Percentiles rank a stretch among this genome's conserved stretches.
phyloP scores from a whole-genome alignment of 1,140 invertebrate genomes.

The Mizuhopecten yessoensis region DNA sequence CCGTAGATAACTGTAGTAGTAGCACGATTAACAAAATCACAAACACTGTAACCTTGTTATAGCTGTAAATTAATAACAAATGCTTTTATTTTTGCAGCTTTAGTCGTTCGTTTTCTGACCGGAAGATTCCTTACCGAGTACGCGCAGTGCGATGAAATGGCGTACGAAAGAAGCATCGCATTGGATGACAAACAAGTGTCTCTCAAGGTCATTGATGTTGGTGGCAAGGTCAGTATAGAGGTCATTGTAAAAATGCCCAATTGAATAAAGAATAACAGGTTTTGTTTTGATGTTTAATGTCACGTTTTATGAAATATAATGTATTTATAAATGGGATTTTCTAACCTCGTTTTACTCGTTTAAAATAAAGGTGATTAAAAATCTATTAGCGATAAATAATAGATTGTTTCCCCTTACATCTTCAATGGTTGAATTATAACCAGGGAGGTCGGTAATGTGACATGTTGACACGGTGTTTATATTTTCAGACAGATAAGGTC shows the following conservation, averaged over 20 bases:
- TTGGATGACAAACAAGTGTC: conserved; percentile 69
- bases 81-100: conserved; percentile 60
- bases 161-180: conserved; percentile 67
- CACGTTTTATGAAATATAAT: too few species aligned
- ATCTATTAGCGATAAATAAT: too few species aligned
- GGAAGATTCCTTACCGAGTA: conserved; percentile 70
- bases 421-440: too few species aligned
- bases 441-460: too few species aligned
- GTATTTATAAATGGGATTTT: too few species aligned
- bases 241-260: background rate
- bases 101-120: conserved; percentile 72
- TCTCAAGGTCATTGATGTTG: conserved; percentile 71
- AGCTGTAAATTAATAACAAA: background rate
- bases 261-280: background rate
- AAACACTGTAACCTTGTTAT: background rate
- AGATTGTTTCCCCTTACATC: too few species aligned
- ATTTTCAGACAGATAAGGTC: too few species aligned
- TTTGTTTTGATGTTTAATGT: too few species aligned
- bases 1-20: background rate
- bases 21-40: background rate
- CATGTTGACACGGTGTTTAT: too few species aligned
- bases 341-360: too few species aligned
- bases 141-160: conserved; percentile 69
- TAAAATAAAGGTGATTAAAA: too few species aligned
- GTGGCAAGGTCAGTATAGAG: conserved; percentile 66